Base-by-base conservation (phyloP, 2,888 invertebrate genomes). In the Ectropis crepuscularia region DNA sequence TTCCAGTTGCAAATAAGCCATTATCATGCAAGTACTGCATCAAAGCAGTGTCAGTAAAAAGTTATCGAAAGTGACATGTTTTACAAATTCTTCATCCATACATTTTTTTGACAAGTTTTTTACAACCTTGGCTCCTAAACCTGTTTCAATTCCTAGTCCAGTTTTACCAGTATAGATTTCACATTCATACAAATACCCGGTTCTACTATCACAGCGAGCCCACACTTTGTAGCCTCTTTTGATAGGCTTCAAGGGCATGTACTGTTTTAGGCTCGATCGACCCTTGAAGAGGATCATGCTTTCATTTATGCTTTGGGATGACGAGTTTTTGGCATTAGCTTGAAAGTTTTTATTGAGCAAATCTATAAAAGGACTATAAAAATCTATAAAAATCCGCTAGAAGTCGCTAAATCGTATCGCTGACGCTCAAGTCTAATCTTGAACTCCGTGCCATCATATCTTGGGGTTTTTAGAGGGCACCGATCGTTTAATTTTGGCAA, bases 161-260 rank as follows among this genome's bases (percentile, higher is more conserved):
- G 63, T 39, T 65, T 68, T 73, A 63, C 72, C 72, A 11, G 72
- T 72, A 53, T 73, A 73, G 11, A 71, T 63, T 51, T 70, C 50
- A 53, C 66, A 69, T 11, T 71, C 42, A 50, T 66, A 73, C 7
- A 72, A 61, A 58, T 75, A 75, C 10, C 70, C 69, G 39, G 74
- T 71, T 8, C 28, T 46, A 41, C 67, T 68, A 37, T 73, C 70
- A 57, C 62, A 63, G 5, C 70, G 16, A 45, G 62, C 64, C 73
- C 75, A 73, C 9, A 71, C 61, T 65, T 74, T 74, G 42, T 65
- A 74, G 41, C 71, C 71, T 46, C 71, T 57, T 67, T 74, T 74
- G 53, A 74, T 67, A 2, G 70, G 71, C 41, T 75, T 75, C 11
- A 65, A 37, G 0, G 71, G 73, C 71, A 73, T 68, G 47, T 71